These are phyloP conservation scores for Cantharis rustica DNA, from an alignment of 2,888 invertebrate species.

Conservation along the genomic window DNA sequence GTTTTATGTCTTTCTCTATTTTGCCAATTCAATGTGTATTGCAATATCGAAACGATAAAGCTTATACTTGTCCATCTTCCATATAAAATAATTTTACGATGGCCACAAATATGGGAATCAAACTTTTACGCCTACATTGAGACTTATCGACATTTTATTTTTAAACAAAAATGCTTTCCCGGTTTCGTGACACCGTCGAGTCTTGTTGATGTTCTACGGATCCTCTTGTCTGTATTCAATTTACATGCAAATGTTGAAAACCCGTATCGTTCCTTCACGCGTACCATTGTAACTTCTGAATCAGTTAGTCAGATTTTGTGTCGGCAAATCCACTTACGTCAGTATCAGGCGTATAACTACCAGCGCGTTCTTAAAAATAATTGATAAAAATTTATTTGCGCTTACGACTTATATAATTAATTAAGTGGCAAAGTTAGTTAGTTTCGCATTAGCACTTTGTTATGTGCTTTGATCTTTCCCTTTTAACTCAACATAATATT, in stretches of 20 bases:
- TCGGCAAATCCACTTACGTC: conserved; percentile 9
- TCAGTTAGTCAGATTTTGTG: conserved; percentile 19
- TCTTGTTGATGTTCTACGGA: conserved; percentile 20
- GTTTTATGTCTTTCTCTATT: conserved; percentile 19
- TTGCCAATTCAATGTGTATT: conserved; percentile 19
- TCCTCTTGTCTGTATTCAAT: conserved; percentile 39
- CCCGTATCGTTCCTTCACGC: conserved; percentile 19
- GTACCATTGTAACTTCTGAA: conserved; percentile 21
- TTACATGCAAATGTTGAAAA: conserved; percentile 40
- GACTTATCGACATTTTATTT: conserved; percentile 21
- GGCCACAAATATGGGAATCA: conserved; percentile 12
- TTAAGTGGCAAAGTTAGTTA: conserved; percentile 13
- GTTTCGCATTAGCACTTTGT: conserved; percentile 7
- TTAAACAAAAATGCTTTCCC: conserved; percentile 18
- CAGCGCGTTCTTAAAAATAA: not conserved
- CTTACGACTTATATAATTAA: conserved; percentile 8
- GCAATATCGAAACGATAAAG: conserved; percentile 25
- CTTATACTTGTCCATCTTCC: conserved; percentile 25
- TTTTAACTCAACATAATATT: conserved; percentile 8
- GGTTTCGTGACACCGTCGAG: conserved; percentile 21
- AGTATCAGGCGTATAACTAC: not conserved
- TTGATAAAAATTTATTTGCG: conserved; percentile 3
- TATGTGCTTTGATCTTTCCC: conserved; percentile 13
- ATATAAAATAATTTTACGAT: conserved; percentile 28
- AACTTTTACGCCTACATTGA: conserved; percentile 6